Evolutionary conservation across 2,888 invertebrate species (phyloP).

Genomic region (Andrena bucephala): DNA sequence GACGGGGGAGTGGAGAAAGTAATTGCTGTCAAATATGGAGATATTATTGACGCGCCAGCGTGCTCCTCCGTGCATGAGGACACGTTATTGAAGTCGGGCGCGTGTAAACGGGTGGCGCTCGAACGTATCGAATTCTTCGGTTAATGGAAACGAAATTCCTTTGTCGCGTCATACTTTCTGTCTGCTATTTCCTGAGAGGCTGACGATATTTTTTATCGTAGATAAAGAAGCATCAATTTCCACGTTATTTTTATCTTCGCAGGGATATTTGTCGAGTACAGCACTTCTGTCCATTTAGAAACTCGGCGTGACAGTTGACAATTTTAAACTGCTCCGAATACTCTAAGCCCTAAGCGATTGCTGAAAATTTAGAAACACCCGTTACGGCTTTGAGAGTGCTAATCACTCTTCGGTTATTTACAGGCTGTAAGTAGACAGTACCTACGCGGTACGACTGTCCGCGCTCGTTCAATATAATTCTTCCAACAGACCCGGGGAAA

Average conservation of each 20-base stretch:
- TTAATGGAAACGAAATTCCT: background rate
- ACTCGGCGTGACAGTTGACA: no score
- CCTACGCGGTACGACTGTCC: background rate
- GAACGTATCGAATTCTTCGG: background rate
- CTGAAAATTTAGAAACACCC: no score
- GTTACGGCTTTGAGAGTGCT: no score
- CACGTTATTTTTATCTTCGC: no score
- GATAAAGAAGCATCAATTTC: no score
- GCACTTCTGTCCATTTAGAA: no score
- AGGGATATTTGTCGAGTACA: no score
- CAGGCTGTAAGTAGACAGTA: no score
- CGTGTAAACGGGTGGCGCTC: background rate
- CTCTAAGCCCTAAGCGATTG: no score
- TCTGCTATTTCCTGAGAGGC: background rate
- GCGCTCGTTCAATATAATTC: background rate
- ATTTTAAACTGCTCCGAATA: no score
- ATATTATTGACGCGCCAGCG: conserved; percentile 38
- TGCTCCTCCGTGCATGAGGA: conserved; percentile 44
- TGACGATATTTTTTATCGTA: background rate
- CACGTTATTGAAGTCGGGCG: conserved; percentile 44
- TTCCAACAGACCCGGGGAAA: background rate
- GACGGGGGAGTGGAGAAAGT: conserved; percentile 41
- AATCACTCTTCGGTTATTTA: no score
- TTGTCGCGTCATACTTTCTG: background rate
- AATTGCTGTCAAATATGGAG: conserved; percentile 59